phyloP scores from a whole-genome alignment of 2,113 vertebrate species.

The Myocastor coypus region DNA sequence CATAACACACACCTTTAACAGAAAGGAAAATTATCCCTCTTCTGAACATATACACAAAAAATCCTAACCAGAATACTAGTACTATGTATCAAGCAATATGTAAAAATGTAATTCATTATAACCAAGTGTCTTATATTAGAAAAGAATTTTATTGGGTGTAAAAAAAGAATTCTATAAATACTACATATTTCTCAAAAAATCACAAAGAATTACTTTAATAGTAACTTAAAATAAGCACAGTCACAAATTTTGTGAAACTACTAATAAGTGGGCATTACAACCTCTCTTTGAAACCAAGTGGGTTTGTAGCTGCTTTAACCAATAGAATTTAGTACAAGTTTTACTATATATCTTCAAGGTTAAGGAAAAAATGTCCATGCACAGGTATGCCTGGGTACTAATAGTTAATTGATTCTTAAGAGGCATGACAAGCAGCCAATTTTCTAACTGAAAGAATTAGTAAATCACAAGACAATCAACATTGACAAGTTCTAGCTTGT shows the following conservation, averaged over 20 bases:
- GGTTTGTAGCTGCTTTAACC: not conserved
- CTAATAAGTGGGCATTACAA: not conserved
- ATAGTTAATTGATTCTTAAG: not conserved
- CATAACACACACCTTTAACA: not conserved
- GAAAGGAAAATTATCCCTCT: slow-evolving; percentile 37
- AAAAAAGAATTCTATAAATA: not conserved
- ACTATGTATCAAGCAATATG: not conserved
- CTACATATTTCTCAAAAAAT: slow-evolving; percentile 4
- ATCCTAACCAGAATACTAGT: not conserved
- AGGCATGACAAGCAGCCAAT: not conserved
- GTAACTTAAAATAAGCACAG: not conserved
- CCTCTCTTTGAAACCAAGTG: not conserved
- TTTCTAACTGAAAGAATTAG: not conserved
- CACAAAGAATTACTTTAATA: not conserved
- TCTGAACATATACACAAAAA: slow-evolving; percentile 1
- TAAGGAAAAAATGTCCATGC: not conserved
- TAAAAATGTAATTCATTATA: not conserved
- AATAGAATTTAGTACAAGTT: not conserved
- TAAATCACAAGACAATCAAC: not conserved
- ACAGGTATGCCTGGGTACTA: not conserved
- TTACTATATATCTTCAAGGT: not conserved
- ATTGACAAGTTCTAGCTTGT: not conserved
- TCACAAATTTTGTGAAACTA: not conserved
- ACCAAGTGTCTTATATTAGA: not conserved
- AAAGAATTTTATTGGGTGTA: not conserved